Conservation (phyloP, 2,113 vertebrate species). For the Tragulus kanchil region DNA sequence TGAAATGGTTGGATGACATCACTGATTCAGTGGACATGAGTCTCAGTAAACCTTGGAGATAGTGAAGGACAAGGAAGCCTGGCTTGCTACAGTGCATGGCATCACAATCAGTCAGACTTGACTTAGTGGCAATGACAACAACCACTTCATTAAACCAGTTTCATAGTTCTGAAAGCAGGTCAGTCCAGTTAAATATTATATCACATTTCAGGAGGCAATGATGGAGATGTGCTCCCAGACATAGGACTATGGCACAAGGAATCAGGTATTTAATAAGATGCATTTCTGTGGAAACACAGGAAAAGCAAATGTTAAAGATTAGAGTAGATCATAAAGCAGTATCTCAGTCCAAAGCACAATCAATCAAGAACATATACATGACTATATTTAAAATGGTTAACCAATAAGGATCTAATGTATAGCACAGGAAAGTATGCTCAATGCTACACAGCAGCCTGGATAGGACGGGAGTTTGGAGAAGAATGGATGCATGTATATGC, state of each 20-base stretch:
- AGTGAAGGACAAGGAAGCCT: background rate
- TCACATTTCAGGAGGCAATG: background rate
- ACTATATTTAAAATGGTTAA: background rate
- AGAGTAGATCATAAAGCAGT: background rate
- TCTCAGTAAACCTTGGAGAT: background rate
- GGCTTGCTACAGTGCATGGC: background rate
- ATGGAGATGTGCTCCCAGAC: background rate
- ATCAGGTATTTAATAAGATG: background rate
- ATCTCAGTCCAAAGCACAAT: background rate
- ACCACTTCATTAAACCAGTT: background rate
- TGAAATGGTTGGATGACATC: background rate
- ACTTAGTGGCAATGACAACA: background rate
- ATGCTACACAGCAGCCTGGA: background rate
- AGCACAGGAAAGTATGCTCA: background rate
- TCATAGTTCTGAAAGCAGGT: background rate
- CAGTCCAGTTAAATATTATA: background rate
- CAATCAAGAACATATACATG: background rate
- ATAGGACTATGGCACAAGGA: background rate
- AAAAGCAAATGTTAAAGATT: background rate
- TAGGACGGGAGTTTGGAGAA: background rate
- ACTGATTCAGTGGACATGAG: background rate
- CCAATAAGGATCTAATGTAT: background rate
- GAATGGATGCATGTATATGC: background rate
- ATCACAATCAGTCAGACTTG: background rate
- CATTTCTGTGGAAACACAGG: background rate